Conservation (phyloP, 2,113 vertebrate species). For the Atractosteus spatula region DNA sequence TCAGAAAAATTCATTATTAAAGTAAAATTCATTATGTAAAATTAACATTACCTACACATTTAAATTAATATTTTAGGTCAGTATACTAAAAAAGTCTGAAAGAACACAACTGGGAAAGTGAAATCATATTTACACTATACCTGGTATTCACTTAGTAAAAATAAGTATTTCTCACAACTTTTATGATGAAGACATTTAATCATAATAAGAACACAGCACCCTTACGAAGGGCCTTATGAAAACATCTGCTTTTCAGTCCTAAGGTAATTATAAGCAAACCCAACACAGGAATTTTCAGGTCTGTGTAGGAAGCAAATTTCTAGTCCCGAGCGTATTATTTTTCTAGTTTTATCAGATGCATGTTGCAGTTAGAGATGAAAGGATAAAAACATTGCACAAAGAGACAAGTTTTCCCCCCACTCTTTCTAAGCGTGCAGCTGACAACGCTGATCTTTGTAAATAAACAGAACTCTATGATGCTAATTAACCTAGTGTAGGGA, state of each 20-base stretch:
- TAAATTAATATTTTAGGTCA: too few relatives aligned
- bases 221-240: constrained; percentile 35
- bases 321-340: constrained; percentile 25
- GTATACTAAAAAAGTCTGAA: too few relatives aligned
- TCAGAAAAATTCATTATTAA: too few relatives aligned
- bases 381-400: constrained; percentile 39
- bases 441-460: constrained; percentile 47
- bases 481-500: constrained; percentile 63
- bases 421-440: constrained; percentile 40
- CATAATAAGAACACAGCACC: constrained; percentile 21
- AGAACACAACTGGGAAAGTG: too few relatives aligned
- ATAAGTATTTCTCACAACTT: too few relatives aligned
- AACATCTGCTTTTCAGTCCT: constrained; percentile 40
- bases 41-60: too few relatives aligned
- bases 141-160: too few relatives aligned
- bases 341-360: constrained; percentile 52
- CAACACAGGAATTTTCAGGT: constrained; percentile 36
- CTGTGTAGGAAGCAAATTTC: constrained; percentile 30
- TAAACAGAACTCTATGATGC: constrained; percentile 57
- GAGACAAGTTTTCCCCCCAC: constrained; percentile 43
- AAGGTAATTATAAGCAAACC: constrained; percentile 36
- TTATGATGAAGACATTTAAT: background rate
- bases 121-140: too few relatives aligned
- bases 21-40: too few relatives aligned
- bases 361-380: constrained; percentile 47